phyloP scores from a whole-genome alignment of 2,888 invertebrate genomes.

The Hemistola chrysoprasaria region DNA sequence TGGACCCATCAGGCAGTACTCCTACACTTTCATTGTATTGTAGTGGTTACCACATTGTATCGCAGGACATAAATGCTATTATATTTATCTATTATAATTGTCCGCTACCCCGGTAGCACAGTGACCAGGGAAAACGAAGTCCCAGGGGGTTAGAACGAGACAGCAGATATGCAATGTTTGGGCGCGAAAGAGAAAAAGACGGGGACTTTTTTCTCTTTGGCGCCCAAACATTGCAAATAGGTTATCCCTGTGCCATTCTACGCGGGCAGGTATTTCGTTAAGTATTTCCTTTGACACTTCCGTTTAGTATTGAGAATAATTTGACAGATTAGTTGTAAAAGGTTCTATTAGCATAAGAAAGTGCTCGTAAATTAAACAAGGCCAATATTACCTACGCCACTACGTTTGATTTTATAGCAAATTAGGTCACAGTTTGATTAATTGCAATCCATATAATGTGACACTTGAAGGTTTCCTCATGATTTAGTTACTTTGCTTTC shows the following conservation, averaged over 20 bases:
- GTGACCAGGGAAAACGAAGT: too few species aligned
- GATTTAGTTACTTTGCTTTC: slow-evolving; percentile 3
- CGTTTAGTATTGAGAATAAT: slow-evolving; percentile 5
- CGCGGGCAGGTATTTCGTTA: slow-evolving; percentile 7
- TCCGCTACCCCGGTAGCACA: neutral
- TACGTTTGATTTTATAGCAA: neutral
- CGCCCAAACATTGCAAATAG: too few species aligned
- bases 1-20: slow-evolving; percentile 14
- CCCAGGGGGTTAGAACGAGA: too few species aligned
- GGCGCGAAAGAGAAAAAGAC: too few species aligned
- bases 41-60: too few species aligned
- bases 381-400: neutral
- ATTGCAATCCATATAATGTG: slow-evolving; percentile 1
- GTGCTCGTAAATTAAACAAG: slow-evolving; percentile 5
- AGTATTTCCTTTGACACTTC: slow-evolving; percentile 11
- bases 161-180: too few species aligned
- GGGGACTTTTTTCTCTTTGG: too few species aligned
- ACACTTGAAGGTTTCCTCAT: slow-evolving; percentile 10
- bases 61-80: slow-evolving; percentile 9
- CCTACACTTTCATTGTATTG: slow-evolving; percentile 23
- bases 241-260: too few species aligned
- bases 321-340: slow-evolving; percentile 1
- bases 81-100: slow-evolving; percentile 1
- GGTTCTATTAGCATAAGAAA: slow-evolving; percentile 4
- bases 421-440: slow-evolving; percentile 6